phyloP scores from a whole-genome alignment of 2,113 vertebrate species.

The Phalacrocorax brasilianus region DNA sequence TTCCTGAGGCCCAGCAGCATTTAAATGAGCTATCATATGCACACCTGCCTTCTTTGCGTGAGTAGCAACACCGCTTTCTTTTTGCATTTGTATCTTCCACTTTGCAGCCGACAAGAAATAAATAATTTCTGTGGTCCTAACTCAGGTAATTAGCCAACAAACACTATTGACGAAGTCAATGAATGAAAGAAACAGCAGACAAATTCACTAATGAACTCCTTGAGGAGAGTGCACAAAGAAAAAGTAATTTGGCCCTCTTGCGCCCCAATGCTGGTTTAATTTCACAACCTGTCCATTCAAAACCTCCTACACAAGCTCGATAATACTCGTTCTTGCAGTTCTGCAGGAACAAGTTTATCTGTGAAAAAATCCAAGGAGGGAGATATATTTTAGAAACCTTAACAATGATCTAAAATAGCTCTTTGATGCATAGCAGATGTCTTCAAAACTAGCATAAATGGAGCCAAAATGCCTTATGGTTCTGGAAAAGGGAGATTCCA shows the following conservation, averaged over 20 bases:
- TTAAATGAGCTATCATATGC: not conserved
- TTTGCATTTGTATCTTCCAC: not conserved
- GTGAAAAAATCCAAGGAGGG: not conserved
- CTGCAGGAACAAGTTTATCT: not conserved
- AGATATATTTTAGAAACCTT: slow-evolving; percentile 23
- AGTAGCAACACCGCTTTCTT: not conserved
- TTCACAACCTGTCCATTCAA: slow-evolving; percentile 30
- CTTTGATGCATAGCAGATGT: slow-evolving; percentile 39
- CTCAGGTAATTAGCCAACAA: not conserved
- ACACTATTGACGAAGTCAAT: not conserved
- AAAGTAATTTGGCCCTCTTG: not conserved
- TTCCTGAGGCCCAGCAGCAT: not conserved
- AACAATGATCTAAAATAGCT: slow-evolving; percentile 32
- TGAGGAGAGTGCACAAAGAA: not conserved
- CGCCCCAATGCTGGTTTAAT: not conserved
- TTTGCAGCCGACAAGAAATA: not conserved
- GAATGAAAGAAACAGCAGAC: slow-evolving; percentile 14
- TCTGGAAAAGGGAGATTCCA: slow-evolving; percentile 29
- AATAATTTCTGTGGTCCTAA: not conserved
- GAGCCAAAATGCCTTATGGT: slow-evolving; percentile 13
- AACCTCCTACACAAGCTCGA: slow-evolving; percentile 2
- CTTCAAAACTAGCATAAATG: slow-evolving; percentile 12
- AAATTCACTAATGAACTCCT: not conserved
- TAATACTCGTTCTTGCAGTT: not conserved
- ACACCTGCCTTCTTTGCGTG: not conserved